Conservation (phyloP, 2,888 invertebrate species). For the Cryptus viduatorius region DNA sequence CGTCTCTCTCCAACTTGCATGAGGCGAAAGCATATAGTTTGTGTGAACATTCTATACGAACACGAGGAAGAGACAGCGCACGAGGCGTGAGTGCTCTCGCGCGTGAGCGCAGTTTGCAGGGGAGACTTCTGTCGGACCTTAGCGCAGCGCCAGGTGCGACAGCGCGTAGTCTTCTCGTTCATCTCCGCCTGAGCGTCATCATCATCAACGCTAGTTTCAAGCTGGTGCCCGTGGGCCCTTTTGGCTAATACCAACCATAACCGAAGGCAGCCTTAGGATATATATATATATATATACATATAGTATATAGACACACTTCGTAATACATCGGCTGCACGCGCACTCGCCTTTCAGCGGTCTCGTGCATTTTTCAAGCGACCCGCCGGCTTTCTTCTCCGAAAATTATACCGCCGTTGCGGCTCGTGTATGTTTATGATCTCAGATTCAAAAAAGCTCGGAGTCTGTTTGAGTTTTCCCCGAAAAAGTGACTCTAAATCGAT, state of each 20-base stretch:
- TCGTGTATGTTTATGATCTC: not conserved
- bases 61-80: constrained; percentile 13
- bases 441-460: not conserved
- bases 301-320: not conserved
- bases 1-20: constrained; percentile 9
- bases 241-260: not conserved
- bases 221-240: not conserved
- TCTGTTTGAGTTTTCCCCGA: too few relatives aligned
- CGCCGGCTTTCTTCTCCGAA: not conserved
- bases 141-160: constrained; percentile 61
- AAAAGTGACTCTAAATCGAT: too few relatives aligned
- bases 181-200: constrained; percentile 4
- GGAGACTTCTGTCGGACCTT: constrained; percentile 37
- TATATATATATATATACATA: not conserved
- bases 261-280: not conserved
- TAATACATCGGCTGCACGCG: constrained; percentile 19
- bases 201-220: not conserved
- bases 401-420: not conserved
- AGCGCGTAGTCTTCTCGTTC: constrained; percentile 24
- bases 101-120: constrained; percentile 40
- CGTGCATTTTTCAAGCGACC: constrained; percentile 48
- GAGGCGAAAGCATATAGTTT: constrained; percentile 40
- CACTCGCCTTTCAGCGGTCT: constrained; percentile 33
- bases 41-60: not conserved
- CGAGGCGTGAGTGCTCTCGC: constrained; percentile 59